Base-by-base conservation (phyloP, 2,113 vertebrate genomes). In the Labrus mixtus region DNA sequence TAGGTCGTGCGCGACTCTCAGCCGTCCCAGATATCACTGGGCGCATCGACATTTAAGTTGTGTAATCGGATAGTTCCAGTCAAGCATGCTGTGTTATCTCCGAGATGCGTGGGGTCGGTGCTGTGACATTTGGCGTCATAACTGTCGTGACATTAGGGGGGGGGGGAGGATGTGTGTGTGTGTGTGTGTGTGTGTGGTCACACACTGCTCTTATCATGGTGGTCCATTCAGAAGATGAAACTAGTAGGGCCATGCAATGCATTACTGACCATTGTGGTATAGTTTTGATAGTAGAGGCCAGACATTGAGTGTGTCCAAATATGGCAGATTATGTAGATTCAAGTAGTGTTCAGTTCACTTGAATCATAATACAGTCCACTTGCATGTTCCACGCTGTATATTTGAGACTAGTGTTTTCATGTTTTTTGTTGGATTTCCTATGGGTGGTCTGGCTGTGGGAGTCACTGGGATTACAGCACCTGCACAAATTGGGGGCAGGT, bases 121-220 rank as follows among this genome's bases (percentile, higher is more conserved):
- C 48, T 57, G 72, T 81, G 87, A 76, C 59, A 83, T 82, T 76
- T 81, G 76, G 73, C 75, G 45, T 76, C 63, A 79, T 73, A 62
- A 3, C 29, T 54, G 66, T 65, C 62, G 39, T 71, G 65, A 62
- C 67, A 63, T 66, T 53, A 45, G 19, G 37, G 48, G n/a, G 56
- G 65, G 63, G 6, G n/a, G n/a, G n/a, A n/a, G n/a, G n/a, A n/a
- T n/a, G n/a, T n/a, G n/a, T n/a, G n/a, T n/a, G n/a, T n/a, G n/a
- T n/a, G n/a, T n/a, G n/a, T n/a, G n/a, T n/a, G n/a, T 33, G 29
- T 43, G 56, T 41, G 72, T 70, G 80, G 69, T 58, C 64, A 54
- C 22, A 64, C 29, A 59, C 57, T 54, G 55, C 20, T 68, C 51
- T 76, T 45, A 53, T 43, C 73, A 29, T 29, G 17, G n/a, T 17